These are phyloP conservation scores for Rhamnusium bicolor DNA, from an alignment of 2,888 invertebrate genomes.

Conservation along the genomic window DNA sequence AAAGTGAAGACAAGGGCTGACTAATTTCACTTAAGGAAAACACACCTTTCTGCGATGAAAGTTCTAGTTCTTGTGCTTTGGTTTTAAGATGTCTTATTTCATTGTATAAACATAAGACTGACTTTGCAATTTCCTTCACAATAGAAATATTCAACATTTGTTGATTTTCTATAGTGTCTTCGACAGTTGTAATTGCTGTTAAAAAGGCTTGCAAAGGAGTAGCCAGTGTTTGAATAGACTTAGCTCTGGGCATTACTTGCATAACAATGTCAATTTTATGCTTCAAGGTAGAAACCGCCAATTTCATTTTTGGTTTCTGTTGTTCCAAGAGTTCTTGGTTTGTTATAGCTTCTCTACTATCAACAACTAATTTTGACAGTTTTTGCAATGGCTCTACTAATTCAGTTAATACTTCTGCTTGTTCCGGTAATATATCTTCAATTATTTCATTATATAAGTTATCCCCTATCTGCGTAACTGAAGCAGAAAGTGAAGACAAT, in stretches of 20 bases:
- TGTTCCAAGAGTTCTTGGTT: slow-evolving; percentile 43
- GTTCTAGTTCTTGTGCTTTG: neutral
- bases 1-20: slow-evolving; percentile 1
- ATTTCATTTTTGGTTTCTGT: slow-evolving; percentile 46
- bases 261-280: slow-evolving; percentile 39
- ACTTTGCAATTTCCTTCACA: slow-evolving; percentile 11
- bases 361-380: slow-evolving; percentile 35
- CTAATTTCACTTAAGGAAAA: slow-evolving; percentile 25
- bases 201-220: slow-evolving; percentile 33
- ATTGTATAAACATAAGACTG: slow-evolving; percentile 22
- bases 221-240: slow-evolving; percentile 14
- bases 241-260: slow-evolving; percentile 20
- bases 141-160: neutral
- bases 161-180: slow-evolving; percentile 16
- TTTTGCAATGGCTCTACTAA: slow-evolving; percentile 13
- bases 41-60: neutral
- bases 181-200: slow-evolving; percentile 27
- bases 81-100: slow-evolving; percentile 43
- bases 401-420: neutral
- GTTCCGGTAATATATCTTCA: slow-evolving; percentile 11
- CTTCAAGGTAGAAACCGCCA: slow-evolving; percentile 42
- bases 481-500: slow-evolving; percentile 1
- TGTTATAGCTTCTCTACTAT: slow-evolving; percentile 24
- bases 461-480: neutral
- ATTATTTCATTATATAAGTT: neutral